phyloP scores from a whole-genome alignment of 2,797 vertebrate genomes.

The Eutrigla gurnardus region DNA sequence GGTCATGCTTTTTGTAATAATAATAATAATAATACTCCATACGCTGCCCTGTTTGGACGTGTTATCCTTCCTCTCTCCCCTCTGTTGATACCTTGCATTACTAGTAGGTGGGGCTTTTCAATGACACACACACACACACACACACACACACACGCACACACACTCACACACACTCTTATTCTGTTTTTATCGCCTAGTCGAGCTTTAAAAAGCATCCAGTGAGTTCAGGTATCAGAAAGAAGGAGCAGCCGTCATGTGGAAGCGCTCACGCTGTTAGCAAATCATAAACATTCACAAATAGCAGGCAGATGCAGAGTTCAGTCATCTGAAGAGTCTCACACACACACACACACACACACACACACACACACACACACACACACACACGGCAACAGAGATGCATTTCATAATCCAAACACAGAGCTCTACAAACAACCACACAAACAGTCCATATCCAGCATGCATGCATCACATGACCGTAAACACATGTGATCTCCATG shows the following conservation, averaged over 20 bases:
- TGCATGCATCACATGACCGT: slow-evolving; percentile 72
- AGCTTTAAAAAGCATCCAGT: slow-evolving; percentile 50
- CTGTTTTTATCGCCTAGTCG: slow-evolving; percentile 19
- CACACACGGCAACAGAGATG: slow-evolving; percentile 31
- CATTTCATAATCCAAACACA: slow-evolving; percentile 67
- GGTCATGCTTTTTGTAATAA: slow-evolving; percentile 48
- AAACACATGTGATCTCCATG: slow-evolving; percentile 65
- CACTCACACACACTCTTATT: not conserved
- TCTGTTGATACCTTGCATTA: slow-evolving; percentile 40
- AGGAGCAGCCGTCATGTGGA: slow-evolving; percentile 78
- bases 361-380: slow-evolving; percentile 1
- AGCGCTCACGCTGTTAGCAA: slow-evolving; percentile 80
- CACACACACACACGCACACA: not conserved
- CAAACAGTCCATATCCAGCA: slow-evolving; percentile 59
- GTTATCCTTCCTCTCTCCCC: slow-evolving; percentile 44
- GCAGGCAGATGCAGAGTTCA: slow-evolving; percentile 83
- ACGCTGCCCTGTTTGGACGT: slow-evolving; percentile 36
- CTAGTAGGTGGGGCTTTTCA: slow-evolving; percentile 34
- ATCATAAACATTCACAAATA: slow-evolving; percentile 85
- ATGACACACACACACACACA: slow-evolving; percentile 30
- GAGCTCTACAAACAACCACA: slow-evolving; percentile 67
- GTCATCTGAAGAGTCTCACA: slow-evolving; percentile 71
- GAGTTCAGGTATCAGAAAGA: slow-evolving; percentile 67
- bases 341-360: slow-evolving; percentile 26
- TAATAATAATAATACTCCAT: slow-evolving; percentile 43